phyloP scores from a whole-genome alignment of 1,140 invertebrate species.

The Dendrolimus punctatus region DNA sequence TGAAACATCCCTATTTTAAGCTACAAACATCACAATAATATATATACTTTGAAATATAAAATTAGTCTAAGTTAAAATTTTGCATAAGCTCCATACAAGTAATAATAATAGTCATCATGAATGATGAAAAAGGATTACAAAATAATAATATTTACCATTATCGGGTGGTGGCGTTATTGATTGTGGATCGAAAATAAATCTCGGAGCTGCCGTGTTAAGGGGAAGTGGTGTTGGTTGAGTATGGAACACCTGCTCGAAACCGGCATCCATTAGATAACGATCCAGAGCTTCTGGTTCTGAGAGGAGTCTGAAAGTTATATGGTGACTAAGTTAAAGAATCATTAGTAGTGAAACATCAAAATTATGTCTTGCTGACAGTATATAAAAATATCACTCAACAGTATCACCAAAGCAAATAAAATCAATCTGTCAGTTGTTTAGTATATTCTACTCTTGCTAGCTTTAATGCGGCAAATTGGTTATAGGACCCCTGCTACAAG shows the following conservation, averaged over 20 bases:
- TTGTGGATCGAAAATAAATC: constrained; percentile 64
- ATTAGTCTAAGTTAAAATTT: too few species aligned
- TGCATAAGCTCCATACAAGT: too few species aligned
- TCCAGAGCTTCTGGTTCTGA: constrained; percentile 90
- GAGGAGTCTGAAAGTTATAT: constrained; percentile 72
- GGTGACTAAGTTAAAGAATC: constrained; percentile 3
- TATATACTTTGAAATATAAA: too few species aligned
- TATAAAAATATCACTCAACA: too few species aligned
- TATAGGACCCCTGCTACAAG: too few species aligned
- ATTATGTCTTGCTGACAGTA: too few species aligned
- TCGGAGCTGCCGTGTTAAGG: constrained; percentile 24
- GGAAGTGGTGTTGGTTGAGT: constrained; percentile 54
- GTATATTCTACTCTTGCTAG: too few species aligned
- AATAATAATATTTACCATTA: constrained; percentile 38
- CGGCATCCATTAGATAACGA: constrained; percentile 86
- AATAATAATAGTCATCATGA: background rate
- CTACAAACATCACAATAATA: too few species aligned
- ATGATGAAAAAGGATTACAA: background rate
- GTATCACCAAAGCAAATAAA: too few species aligned
- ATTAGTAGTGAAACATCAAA: background rate
- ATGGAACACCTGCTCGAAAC: constrained; percentile 80
- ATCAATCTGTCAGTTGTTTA: too few species aligned
- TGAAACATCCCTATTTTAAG: too few species aligned
- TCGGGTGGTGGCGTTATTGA: constrained; percentile 73
- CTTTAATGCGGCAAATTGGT: too few species aligned